Evolutionary conservation across 2,113 vertebrate species (phyloP), one percentile per base, ranked within the genome.

Genomic region (Falcunculus frontatus): DNA sequence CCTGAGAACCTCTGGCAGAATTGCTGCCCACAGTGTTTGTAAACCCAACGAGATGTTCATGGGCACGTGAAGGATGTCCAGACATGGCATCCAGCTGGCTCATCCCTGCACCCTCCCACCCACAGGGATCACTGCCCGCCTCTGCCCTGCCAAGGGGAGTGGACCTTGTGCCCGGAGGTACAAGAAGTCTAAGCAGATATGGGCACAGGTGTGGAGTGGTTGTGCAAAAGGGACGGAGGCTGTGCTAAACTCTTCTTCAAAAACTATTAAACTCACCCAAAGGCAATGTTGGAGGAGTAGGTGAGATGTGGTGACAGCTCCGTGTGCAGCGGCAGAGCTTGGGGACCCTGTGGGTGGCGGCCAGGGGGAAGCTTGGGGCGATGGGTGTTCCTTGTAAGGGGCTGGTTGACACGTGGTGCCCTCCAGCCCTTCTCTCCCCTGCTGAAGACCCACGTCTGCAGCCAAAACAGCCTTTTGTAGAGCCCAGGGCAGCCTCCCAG

Each of bases 181-280:
- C 19, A 15, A n/a, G 41, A 33, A 18, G 11, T 22, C 1, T 4
- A 4, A 55, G 8, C 39, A 37, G 39, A 1, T 5, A 3, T 0
- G 13, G 63, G 33, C 63, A 35, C 23, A 11, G 13, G 5, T 27
- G 39, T 16, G 70, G 42, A 49, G 29, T 4, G 2, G 5, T 2
- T 35, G 35, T 30, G 35, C 46, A 52, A 59, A 73, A 7, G 3
- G 23, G 18, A 65, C 1, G 2, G 47, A 70, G 42, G 2, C 7
- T 73, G 6, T 30, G 49, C 22, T 64, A 49, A 81, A 65, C 10
- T 18, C 25, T 42, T 42, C 46, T 18, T 52, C 49, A 29, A 8
- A 65, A 89, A 3, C 35, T 7, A 2, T 18, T 30, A 3, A 74
- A 65, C 75, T 94, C 59, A 27, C 67, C 85, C 79, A 55, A 77